These are phyloP conservation scores for Pogonomyrmex barbatus DNA, from an alignment of 1,140 invertebrate species.

Conservation along the genomic window DNA sequence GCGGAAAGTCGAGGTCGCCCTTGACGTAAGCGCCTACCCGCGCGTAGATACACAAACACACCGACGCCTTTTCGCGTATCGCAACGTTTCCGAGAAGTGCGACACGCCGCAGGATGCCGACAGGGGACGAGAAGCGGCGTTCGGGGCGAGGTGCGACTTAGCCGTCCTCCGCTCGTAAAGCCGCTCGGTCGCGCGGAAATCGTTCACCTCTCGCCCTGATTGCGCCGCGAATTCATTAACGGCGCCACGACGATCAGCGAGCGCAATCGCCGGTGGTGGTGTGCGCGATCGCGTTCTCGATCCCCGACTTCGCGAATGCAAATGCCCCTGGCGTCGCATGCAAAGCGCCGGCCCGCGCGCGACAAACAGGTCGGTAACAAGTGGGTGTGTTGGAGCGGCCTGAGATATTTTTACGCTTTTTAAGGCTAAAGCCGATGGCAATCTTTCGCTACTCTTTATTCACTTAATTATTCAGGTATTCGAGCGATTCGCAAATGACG, in stretches of 20 bases:
- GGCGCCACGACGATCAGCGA: not conserved
- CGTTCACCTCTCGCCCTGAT: not conserved
- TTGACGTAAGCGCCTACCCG: slow-evolving; percentile 76
- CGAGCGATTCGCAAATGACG: too few relatives aligned
- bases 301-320: not conserved
- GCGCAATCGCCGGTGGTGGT: not conserved
- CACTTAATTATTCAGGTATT: not conserved
- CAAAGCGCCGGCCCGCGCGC: slow-evolving; percentile 34
- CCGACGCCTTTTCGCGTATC: slow-evolving; percentile 51
- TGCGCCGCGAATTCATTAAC: not conserved
- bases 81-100: slow-evolving; percentile 47
- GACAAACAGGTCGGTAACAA: slow-evolving; percentile 49
- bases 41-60: slow-evolving; percentile 64
- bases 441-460: slow-evolving; percentile 2
- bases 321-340: slow-evolving; percentile 53
- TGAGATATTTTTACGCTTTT: slow-evolving; percentile 39
- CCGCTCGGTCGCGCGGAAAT: not conserved
- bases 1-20: slow-evolving; percentile 78
- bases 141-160: not conserved
- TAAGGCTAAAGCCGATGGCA: not conserved
- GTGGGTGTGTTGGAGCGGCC: slow-evolving; percentile 27
- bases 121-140: not conserved
- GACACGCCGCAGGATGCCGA: slow-evolving; percentile 1
- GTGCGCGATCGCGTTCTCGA: not conserved
- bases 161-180: too few relatives aligned